These are phyloP conservation scores for Nemurella pictetii DNA, from an alignment of 2,888 invertebrate species.

Conservation along the genomic window DNA sequence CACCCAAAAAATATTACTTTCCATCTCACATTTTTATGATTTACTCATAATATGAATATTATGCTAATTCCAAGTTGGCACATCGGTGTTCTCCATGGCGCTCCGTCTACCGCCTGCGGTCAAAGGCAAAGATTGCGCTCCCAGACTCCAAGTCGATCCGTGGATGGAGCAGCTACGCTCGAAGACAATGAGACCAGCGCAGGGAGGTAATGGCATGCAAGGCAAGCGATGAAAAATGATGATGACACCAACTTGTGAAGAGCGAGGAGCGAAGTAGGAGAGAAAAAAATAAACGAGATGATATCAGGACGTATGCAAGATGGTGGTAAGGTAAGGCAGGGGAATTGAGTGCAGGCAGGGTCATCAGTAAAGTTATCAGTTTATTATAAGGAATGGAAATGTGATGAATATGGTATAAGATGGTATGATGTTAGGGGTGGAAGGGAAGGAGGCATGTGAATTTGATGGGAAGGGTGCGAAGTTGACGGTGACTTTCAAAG, in stretches of 20 bases:
- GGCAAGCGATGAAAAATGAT: slow-evolving; percentile 43
- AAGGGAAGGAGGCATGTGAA: background rate
- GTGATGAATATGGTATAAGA: slow-evolving; percentile 12
- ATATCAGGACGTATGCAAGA: slow-evolving; percentile 37
- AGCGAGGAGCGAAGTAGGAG: slow-evolving; percentile 21
- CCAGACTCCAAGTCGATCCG: background rate
- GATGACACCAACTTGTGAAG: slow-evolving; percentile 40
- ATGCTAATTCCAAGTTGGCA: background rate
- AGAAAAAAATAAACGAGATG: slow-evolving; percentile 22
- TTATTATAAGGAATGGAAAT: slow-evolving; percentile 24
- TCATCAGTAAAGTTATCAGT: slow-evolving; percentile 34
- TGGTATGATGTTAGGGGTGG: background rate
- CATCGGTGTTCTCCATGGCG: background rate
- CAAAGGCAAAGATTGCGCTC: slow-evolving; percentile 6
- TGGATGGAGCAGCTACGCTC: background rate
- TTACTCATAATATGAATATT: background rate
- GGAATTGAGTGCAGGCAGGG: slow-evolving; percentile 35
- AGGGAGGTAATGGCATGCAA: slow-evolving; percentile 41
- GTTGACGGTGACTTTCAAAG: background rate
- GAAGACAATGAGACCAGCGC: slow-evolving; percentile 43
- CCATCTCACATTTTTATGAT: background rate
- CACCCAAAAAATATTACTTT: background rate
- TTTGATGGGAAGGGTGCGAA: background rate
- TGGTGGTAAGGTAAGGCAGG: slow-evolving; percentile 13
- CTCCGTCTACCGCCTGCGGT: background rate